Conservation (phyloP, 2,113 vertebrate genomes). For the Dicrurus megarhynchus region DNA sequence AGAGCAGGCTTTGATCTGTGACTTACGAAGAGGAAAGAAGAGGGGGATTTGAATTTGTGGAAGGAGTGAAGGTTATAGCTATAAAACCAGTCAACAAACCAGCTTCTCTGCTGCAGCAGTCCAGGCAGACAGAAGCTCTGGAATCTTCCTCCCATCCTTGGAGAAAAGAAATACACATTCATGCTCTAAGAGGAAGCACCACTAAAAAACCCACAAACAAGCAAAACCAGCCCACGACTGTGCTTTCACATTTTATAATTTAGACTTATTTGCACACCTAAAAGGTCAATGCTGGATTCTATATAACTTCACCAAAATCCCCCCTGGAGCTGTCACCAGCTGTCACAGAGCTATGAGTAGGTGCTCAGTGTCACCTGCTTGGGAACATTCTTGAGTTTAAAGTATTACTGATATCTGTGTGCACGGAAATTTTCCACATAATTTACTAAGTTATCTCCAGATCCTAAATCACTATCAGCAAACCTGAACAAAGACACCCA, state of each 20-base stretch:
- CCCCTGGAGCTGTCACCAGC: background rate
- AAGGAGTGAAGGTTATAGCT: background rate
- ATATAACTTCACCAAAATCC: background rate
- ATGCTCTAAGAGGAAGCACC: background rate
- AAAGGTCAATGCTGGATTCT: background rate
- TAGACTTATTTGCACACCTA: background rate
- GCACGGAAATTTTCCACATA: background rate
- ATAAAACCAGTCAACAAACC: background rate
- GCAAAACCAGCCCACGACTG: no score
- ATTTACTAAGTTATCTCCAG: background rate
- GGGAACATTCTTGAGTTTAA: background rate
- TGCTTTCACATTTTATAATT: background rate
- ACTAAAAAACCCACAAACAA: background rate
- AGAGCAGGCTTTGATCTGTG: background rate
- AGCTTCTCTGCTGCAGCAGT: background rate
- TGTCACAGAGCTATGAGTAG: background rate
- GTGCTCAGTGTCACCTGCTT: background rate
- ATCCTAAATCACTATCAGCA: background rate
- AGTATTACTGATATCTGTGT: background rate
- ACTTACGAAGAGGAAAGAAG: background rate
- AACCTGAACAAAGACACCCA: background rate
- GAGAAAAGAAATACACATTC: background rate
- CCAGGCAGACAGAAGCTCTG: background rate
- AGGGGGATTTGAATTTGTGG: background rate
- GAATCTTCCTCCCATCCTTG: background rate